Percentiles rank a stretch among this genome's conserved stretches.
phyloP scores from a whole-genome alignment of 2,797 vertebrate genomes.

The Melanotaenia boesemani region DNA sequence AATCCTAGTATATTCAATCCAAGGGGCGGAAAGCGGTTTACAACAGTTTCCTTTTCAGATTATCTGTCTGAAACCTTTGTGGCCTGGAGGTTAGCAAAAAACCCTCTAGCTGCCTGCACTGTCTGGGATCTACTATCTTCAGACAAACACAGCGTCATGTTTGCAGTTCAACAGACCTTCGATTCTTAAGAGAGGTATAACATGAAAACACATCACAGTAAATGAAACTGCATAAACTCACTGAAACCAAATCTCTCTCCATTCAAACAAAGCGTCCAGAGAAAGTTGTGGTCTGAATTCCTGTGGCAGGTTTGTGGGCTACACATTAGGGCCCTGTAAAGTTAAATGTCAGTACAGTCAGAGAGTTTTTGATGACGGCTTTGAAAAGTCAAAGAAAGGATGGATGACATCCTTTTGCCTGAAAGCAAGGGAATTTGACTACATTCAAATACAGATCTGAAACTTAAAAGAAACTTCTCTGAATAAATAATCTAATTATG shows the following conservation, averaged over 20 bases:
- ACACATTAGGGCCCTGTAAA: constrained; percentile 33
- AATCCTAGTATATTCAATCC: constrained; percentile 45
- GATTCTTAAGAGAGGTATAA: constrained; percentile 4
- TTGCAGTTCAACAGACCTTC: neutral
- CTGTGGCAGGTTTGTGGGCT: constrained; percentile 41
- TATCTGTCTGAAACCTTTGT: constrained; percentile 77
- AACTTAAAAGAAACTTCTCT: neutral
- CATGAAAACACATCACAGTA: neutral
- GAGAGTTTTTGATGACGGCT: neutral
- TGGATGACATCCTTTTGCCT: neutral
- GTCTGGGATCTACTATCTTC: constrained; percentile 58
- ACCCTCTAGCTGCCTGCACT: constrained; percentile 43
- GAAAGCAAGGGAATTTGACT: constrained; percentile 2
- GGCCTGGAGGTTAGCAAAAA: constrained; percentile 62
- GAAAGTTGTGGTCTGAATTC: constrained; percentile 39
- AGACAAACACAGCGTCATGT: constrained; percentile 24
- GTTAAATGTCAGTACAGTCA: constrained; percentile 15
- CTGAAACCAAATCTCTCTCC: constrained; percentile 1
- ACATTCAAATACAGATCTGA: neutral
- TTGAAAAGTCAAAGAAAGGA: constrained; percentile 6
- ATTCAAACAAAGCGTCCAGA: constrained; percentile 11
- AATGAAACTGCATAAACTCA: constrained; percentile 4
- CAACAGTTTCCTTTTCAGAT: constrained; percentile 79
- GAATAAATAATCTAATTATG: no score
- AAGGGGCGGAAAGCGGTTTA: constrained; percentile 67